Conservation (phyloP, 1,140 invertebrate species). For the Dendroctonus ponderosae region DNA sequence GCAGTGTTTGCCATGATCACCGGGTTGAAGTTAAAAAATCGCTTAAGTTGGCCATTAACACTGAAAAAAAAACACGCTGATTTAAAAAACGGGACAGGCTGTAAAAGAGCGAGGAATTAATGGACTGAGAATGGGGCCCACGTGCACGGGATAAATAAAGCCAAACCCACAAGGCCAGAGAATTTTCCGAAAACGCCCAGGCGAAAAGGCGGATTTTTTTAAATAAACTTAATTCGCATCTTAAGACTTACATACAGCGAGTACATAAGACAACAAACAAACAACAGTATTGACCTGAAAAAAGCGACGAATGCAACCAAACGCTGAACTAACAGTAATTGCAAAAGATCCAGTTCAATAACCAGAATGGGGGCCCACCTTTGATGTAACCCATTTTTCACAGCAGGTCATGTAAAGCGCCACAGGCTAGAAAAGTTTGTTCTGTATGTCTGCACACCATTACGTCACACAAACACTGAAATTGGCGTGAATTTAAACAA, state of each 20-base stretch:
- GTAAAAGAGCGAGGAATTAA: not conserved
- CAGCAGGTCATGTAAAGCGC: conserved; percentile 30
- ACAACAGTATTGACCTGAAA: not conserved
- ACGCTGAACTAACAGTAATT: conserved; percentile 30
- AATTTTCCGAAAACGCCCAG: too few species aligned
- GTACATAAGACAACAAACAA: conserved; percentile 1
- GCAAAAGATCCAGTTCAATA: conserved; percentile 36
- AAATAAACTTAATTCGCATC: too few species aligned
- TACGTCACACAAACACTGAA: conserved; percentile 31
- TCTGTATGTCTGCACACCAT: conserved; percentile 18
- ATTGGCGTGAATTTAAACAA: conserved; percentile 1
- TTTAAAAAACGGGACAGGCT: not conserved
- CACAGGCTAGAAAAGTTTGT: conserved; percentile 26
- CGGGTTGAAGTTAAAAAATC: conserved; percentile 20
- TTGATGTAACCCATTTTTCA: conserved; percentile 35
- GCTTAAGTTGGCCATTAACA: conserved; percentile 43
- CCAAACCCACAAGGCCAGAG: too few species aligned
- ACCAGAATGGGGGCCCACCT: conserved; percentile 35
- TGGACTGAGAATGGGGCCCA: too few species aligned
- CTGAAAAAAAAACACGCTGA: conserved; percentile 7
- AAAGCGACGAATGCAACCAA: conserved; percentile 19
- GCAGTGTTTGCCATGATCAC: conserved; percentile 51
- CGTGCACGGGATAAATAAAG: too few species aligned
- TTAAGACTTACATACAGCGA: too few species aligned
- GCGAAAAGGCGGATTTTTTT: too few species aligned